Evolutionary conservation across 2,113 vertebrate genomes (phyloP).

Genomic region (Erythrocebus patas): DNA sequence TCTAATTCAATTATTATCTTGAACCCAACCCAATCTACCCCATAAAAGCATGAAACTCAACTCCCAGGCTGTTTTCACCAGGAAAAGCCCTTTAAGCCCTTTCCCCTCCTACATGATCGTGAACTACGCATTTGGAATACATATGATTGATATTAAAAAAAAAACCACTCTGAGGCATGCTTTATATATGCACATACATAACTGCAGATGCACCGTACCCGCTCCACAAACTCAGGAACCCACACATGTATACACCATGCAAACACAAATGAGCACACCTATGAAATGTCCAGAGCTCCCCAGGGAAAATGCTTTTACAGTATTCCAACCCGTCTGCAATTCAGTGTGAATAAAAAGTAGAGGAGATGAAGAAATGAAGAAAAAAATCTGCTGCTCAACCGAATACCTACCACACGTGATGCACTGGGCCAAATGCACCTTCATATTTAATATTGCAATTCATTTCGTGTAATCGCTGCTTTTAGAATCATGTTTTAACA

Average conservation of each 20-base stretch:
- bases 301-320: not conserved
- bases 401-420: not conserved
- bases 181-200: not conserved
- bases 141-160: not conserved
- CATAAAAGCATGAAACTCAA: conserved; percentile 18
- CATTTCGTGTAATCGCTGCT: conserved; percentile 30
- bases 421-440: not conserved
- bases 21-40: not conserved
- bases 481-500: conserved; percentile 67
- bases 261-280: not conserved
- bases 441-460: not conserved
- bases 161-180: not conserved
- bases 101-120: not conserved
- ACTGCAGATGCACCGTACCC: not conserved
- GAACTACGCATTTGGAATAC: not conserved
- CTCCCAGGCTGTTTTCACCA: not conserved
- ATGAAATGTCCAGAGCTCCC: not conserved
- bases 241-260: not conserved
- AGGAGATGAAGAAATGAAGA: conserved; percentile 53
- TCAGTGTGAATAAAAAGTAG: conserved; percentile 13
- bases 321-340: conserved; percentile 39
- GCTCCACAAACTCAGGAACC: not conserved
- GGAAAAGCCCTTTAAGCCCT: not conserved
- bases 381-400: not conserved
- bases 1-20: conserved; percentile 28